These are phyloP conservation scores for Greenwoodochromis staneri DNA, from an alignment of 2,113 vertebrate genomes.

Conservation along the genomic window DNA sequence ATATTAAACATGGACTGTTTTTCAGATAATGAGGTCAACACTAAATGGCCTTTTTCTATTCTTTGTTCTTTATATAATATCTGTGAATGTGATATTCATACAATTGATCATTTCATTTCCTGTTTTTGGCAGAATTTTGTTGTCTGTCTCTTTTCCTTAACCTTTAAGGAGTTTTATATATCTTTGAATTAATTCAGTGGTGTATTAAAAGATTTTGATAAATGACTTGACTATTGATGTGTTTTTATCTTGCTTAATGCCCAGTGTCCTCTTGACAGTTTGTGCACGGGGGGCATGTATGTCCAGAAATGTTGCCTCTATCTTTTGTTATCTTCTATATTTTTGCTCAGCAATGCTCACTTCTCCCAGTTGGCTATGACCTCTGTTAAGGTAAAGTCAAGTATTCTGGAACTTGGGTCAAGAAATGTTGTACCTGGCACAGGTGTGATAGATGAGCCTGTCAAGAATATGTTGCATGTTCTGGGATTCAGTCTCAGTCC, in stretches of 20 bases:
- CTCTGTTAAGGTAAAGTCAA: neutral
- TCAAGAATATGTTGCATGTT: neutral
- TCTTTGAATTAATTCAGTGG: neutral
- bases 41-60: neutral
- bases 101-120: neutral
- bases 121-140: neutral
- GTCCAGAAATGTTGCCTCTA: neutral
- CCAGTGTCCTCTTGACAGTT: neutral
- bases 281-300: neutral
- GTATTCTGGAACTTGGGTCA: neutral
- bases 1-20: neutral
- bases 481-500: neutral
- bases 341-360: neutral
- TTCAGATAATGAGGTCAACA: neutral
- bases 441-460: conserved; percentile 12
- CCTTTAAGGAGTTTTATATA: neutral
- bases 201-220: neutral
- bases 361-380: neutral
- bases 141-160: neutral
- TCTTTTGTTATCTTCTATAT: neutral
- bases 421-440: neutral
- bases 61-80: neutral
- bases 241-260: neutral
- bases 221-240: neutral
- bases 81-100: neutral